Evolutionary conservation across 2,888 invertebrate species (phyloP), one percentile per base, ranked within the genome.

Genomic region (Melikaiella ostensackeni): DNA sequence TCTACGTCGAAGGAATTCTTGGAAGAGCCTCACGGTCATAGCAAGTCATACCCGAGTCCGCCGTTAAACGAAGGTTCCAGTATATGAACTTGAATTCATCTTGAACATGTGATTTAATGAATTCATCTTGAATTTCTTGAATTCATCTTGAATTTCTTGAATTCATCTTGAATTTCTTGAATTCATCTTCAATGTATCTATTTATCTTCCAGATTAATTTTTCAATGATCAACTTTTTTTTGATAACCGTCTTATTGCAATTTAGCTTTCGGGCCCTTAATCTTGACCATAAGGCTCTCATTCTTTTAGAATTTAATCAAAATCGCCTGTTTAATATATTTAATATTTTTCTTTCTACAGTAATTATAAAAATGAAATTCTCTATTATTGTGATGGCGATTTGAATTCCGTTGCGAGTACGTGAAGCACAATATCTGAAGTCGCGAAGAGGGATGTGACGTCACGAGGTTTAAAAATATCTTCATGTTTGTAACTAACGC

Each of bases 401-500:
- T 30, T 16, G 27, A 70, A 50, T 50, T 70, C 30, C n/a, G 46
- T 19, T 70, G 46, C 19, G 11, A 27, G 19, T 27, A 24, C 19
- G 27, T 11, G n/a, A 70, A 42, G 42, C 27, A 50, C 27, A 27
- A 30, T 50, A 70, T 46, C 46, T 27, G 8, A 46, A 50, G 30
- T 70, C 30, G 76, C 75, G 75, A 77, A 81, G 81, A 80, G 81
- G 80, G 80, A 78, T 79, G 80, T 82, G 80, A 82, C 82, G 81
- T 83, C 84, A 81, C 79, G 77, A 38, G 79, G 81, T 82, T 83
- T 85, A 85, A 85, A 85, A 83, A 85, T 85, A 84, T 79, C 82
- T 79, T 73, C 75, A 74, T 75, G 79, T 75, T 80, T 64, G 81
- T 79, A 81, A 80, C 76, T 79, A 81, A 80, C 76, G 79, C 76